Percentiles rank a stretch among this genome's conserved stretches.
Evolutionary conservation across 2,113 vertebrate species (phyloP).

Genomic region (Actinemys pallida): DNA sequence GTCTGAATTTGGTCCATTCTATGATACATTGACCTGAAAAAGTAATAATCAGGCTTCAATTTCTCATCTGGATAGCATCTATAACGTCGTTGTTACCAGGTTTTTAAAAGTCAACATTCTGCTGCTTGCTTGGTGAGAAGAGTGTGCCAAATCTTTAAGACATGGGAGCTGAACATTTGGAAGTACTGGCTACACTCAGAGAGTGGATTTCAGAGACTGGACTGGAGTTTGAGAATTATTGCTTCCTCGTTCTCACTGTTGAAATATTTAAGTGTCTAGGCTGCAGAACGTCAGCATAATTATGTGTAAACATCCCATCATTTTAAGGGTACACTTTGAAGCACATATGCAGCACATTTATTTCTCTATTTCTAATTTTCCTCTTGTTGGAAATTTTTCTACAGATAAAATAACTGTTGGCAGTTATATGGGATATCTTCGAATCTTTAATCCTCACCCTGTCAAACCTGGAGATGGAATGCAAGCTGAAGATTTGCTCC

Average conservation of each 20-base stretch:
- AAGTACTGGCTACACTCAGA: background rate
- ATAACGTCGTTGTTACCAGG: fast-evolving
- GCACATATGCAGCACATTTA: background rate
- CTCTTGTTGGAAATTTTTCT: conserved; percentile 13
- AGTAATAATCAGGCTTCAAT: background rate
- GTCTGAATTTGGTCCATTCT: background rate
- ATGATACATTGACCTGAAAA: background rate
- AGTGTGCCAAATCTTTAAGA: background rate
- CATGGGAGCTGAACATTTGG: background rate
- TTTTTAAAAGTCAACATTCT: background rate
- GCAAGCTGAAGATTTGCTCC: conserved; percentile 87
- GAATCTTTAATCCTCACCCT: conserved; percentile 89
- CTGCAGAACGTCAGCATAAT: background rate
- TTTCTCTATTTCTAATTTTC: background rate
- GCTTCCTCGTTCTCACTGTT: background rate
- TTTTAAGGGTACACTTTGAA: background rate
- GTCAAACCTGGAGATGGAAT: conserved; percentile 80
- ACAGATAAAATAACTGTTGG: conserved; percentile 96
- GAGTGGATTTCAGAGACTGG: background rate
- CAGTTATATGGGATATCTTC: conserved; percentile 93
- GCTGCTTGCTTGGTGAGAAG: background rate
- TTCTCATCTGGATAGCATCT: background rate
- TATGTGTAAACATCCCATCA: fast-evolving
- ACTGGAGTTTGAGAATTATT: background rate
- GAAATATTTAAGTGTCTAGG: background rate